Evolutionary conservation across 2,888 invertebrate species (phyloP).

Genomic region (Drosophila mimica): DNA sequence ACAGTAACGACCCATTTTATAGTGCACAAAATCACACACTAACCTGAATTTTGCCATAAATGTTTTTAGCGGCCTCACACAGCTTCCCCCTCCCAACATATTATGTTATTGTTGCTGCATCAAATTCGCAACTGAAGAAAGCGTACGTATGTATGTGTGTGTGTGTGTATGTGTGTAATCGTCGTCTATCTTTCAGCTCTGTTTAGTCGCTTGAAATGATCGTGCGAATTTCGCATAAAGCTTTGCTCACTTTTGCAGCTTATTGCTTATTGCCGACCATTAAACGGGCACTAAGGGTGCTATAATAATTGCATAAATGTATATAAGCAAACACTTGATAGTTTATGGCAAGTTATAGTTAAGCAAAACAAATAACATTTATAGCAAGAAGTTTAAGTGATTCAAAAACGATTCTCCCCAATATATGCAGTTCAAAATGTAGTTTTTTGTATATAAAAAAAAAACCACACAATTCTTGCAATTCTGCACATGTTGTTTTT

Average conservation of each 20-base stretch:
- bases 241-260: slow-evolving; percentile 5
- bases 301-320: slow-evolving; percentile 25
- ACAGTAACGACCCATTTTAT: slow-evolving; percentile 66
- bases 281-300: slow-evolving; percentile 18
- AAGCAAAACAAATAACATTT: background rate
- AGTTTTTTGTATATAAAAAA: too few relatives aligned
- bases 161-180: slow-evolving; percentile 16
- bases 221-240: slow-evolving; percentile 61
- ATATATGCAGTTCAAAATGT: background rate
- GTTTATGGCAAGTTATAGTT: background rate
- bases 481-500: background rate
- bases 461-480: background rate
- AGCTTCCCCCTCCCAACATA: slow-evolving; percentile 26
- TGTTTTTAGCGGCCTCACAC: slow-evolving; percentile 43
- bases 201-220: slow-evolving; percentile 30
- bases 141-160: slow-evolving; percentile 12
- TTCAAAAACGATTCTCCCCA: background rate
- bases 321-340: slow-evolving; percentile 12
- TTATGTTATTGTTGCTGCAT: slow-evolving; percentile 28
- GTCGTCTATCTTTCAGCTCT: slow-evolving; percentile 45
- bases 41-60: slow-evolving; percentile 75
- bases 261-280: slow-evolving; percentile 13
- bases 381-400: background rate
- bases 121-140: slow-evolving; percentile 62
- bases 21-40: slow-evolving; percentile 77